These are phyloP conservation scores for Pocillopora meandrina DNA, from an alignment of 92 coral and sea anemone species.

Conservation along the genomic window DNA sequence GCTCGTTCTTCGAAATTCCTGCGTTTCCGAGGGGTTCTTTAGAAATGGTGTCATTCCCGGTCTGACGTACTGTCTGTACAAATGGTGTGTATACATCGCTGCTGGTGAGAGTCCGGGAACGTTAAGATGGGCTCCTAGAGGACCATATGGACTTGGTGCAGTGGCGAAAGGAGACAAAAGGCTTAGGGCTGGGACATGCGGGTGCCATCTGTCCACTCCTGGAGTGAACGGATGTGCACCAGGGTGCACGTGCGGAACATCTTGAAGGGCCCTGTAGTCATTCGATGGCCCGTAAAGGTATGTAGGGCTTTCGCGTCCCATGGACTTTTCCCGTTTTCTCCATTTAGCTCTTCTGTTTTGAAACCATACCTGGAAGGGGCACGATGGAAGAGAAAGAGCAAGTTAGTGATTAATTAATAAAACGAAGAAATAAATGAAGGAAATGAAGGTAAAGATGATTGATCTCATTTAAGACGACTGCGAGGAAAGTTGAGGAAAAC, in stretches of 20 bases:
- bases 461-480: too few species aligned
- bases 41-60: constrained; percentile 76
- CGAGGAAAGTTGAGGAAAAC: too few species aligned
- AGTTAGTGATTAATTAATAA: too few species aligned
- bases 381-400: too few species aligned
- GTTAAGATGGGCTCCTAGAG: constrained; percentile 66
- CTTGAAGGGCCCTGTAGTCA: constrained; percentile 72
- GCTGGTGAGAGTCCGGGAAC: constrained; percentile 44
- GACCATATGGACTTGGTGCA: constrained; percentile 74
- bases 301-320: constrained; percentile 96
- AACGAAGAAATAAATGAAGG: too few species aligned
- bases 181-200: constrained; percentile 90
- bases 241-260: constrained; percentile 59
- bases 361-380: constrained; percentile 86
- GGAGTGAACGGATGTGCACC: constrained; percentile 59
- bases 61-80: constrained; percentile 72
- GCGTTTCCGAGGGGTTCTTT: constrained; percentile 62
- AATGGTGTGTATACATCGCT: constrained; percentile 68
- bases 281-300: constrained; percentile 68
- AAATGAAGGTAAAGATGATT: too few species aligned
- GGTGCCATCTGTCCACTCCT: constrained; percentile 76
- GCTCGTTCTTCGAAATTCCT: constrained; percentile 74
- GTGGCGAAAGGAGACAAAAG: constrained; percentile 88
- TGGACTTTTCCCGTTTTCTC: constrained; percentile 96
- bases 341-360: constrained; percentile 99